phyloP scores from a whole-genome alignment of 2,113 vertebrate genomes.

The Caranx melampygus region DNA sequence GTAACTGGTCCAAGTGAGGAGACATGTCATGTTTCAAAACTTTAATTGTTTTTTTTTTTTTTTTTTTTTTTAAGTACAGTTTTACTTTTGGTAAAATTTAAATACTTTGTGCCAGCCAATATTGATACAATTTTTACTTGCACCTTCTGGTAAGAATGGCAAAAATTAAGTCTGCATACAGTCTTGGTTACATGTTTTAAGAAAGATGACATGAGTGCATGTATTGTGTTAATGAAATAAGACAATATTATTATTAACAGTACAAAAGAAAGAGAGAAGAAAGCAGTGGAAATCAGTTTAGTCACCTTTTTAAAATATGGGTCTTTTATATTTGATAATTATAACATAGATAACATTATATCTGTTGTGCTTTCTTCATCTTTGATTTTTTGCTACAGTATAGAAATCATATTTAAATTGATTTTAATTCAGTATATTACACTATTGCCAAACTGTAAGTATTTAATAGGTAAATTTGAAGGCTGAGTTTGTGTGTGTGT shows the following conservation, averaged over 20 bases:
- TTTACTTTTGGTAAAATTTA: neutral
- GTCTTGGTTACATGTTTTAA: neutral
- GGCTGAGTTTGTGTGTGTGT: conserved; percentile 11
- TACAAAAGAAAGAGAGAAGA: no score
- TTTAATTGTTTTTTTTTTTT: neutral
- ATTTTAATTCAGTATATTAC: conserved; percentile 8
- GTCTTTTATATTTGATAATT: neutral
- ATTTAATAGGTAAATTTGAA: conserved; percentile 39
- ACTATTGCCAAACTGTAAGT: conserved; percentile 25
- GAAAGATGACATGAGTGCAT: neutral
- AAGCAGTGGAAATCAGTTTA: neutral
- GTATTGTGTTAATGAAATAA: neutral
- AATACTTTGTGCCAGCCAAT: neutral
- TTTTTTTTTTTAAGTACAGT: neutral
- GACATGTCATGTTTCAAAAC: neutral
- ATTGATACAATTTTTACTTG: no score
- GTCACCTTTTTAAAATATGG: neutral
- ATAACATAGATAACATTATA: no score
- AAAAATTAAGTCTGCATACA: neutral
- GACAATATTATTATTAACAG: neutral
- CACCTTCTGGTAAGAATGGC: neutral
- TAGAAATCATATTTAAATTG: neutral
- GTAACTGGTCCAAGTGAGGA: neutral
- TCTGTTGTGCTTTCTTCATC: neutral
- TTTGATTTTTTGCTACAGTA: neutral